Evolutionary conservation across 2,888 invertebrate genomes (phyloP).

Genomic region (Lucinisca nassula): DNA sequence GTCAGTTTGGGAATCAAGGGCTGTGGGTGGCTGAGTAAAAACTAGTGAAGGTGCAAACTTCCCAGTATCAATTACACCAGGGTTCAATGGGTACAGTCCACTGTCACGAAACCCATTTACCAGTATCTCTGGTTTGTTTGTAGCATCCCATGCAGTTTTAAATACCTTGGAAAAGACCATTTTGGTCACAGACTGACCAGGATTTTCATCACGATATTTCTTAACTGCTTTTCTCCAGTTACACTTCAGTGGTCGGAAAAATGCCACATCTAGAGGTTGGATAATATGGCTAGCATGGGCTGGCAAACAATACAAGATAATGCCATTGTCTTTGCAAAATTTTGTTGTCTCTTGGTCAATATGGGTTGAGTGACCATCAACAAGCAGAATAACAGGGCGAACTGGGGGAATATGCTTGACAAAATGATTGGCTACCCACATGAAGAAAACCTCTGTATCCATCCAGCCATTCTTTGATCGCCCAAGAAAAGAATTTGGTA

Average conservation of each 20-base stretch:
- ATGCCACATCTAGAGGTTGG: neutral
- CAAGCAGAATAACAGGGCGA: slow-evolving; percentile 43
- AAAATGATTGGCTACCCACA: slow-evolving; percentile 10
- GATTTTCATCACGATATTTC: neutral
- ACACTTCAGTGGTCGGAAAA: neutral
- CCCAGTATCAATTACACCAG: neutral
- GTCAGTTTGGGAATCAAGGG: too few relatives aligned
- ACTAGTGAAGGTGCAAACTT: slow-evolving; percentile 17
- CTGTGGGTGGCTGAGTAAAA: neutral
- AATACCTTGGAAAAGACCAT: slow-evolving; percentile 23
- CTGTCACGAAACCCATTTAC: slow-evolving; percentile 29
- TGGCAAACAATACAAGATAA: slow-evolving; percentile 54
- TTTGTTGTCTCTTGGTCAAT: slow-evolving; percentile 26
- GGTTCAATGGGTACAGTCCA: slow-evolving; percentile 31
- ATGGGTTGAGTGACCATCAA: slow-evolving; percentile 56
- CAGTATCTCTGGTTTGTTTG: slow-evolving; percentile 34
- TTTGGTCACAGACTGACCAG: slow-evolving; percentile 27
- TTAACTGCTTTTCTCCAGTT: neutral
- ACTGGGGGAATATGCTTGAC: neutral
- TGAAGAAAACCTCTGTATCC: slow-evolving; percentile 50
- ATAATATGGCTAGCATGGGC: slow-evolving; percentile 49
- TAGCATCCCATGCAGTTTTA: slow-evolving; percentile 24
- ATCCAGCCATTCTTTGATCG: slow-evolving; percentile 57
- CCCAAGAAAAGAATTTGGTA: slow-evolving; percentile 38
- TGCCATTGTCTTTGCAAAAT: slow-evolving; percentile 38